Conservation (phyloP, 1,140 invertebrate species). For the Nylanderia fulva region DNA sequence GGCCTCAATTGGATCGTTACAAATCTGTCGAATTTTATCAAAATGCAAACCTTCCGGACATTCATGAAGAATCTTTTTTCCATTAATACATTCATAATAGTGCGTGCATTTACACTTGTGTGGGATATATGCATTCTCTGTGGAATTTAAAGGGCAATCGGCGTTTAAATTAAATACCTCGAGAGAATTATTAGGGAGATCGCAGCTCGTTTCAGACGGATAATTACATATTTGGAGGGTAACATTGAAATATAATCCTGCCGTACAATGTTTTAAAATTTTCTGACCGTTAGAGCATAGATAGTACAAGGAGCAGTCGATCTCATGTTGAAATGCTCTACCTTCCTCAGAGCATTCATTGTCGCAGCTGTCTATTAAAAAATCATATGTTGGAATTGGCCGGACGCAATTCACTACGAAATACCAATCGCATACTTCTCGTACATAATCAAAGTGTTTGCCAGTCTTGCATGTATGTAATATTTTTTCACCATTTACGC, state of each 20-base stretch:
- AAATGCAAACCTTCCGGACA: conserved; percentile 86
- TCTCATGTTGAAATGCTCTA: conserved; percentile 78
- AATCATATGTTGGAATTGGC: not conserved
- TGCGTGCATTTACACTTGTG: conserved; percentile 85
- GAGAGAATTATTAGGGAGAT: not conserved
- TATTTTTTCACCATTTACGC: conserved; percentile 84
- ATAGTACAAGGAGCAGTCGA: conserved; percentile 86
- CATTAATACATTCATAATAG: conserved; percentile 87
- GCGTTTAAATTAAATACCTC: not conserved
- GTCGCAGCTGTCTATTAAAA: not conserved
- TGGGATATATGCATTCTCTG: conserved; percentile 76
- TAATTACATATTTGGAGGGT: conserved; percentile 81
- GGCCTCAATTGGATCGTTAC: conserved; percentile 75
- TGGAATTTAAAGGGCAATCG: conserved; percentile 15
- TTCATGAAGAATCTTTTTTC: conserved; percentile 81
- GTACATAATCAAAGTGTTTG: conserved; percentile 78
- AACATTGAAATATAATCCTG: conserved; percentile 85
- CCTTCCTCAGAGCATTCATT: conserved; percentile 3
- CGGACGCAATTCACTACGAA: conserved; percentile 71
- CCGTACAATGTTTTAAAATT: conserved; percentile 83
- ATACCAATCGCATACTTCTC: conserved; percentile 80
- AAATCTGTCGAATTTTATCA: conserved; percentile 84
- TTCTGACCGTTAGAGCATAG: conserved; percentile 85
- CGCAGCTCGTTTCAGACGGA: conserved; percentile 59
- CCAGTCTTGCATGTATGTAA: conserved; percentile 82